Evolutionary conservation across 2,888 invertebrate genomes (phyloP), one percentile per base, ranked within the genome.

Genomic region (Phyllotreta cruciferae): DNA sequence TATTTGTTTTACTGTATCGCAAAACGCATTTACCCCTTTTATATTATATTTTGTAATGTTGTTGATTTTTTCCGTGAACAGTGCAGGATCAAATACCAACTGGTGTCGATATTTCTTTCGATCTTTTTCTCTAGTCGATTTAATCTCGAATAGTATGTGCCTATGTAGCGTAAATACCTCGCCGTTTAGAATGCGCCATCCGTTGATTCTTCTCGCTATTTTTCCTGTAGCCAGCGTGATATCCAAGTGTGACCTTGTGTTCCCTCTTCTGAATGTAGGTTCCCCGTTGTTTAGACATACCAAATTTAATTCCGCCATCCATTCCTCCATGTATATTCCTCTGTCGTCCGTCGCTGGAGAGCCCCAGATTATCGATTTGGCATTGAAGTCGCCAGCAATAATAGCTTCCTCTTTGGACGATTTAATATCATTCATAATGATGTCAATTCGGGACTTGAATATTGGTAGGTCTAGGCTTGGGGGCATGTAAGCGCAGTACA

Each of bases 291-390:
- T 44, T 1, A 44, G 1, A 1, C 7, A 7, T 44, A n/a, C 10
- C 44, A 7, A 3, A 8, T 10, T 37, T 37, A 45, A 8, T 11
- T 14, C 10, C 0, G 45, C 35, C n/a, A 47, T 49, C 42, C 39
- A 50, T n/a, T 62, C 62, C 0, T 13, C 39, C n/a, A 62, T 10
- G 11, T 13, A 11, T 6, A 24, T n/a, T 8, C 56, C 56, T 37
- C 56, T 47, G 4, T 6, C 35, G 37, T 62, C 56, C 7, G n/a
- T 36, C 11, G 3, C 13, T 34, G 56, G 50, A 35, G 62, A 44
- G n/a, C 62, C 62, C 62, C 56, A 62, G 9, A 37, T 24, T 24
- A 41, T 35, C 4, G 62, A 9, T 42, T 62, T 62, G 3, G 49
- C 56, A 41, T 62, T 56, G 1, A 61, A 36, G 7, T 61, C 61